Conservation (phyloP, 2,888 invertebrate genomes). For the Liposcelis brunnea region DNA sequence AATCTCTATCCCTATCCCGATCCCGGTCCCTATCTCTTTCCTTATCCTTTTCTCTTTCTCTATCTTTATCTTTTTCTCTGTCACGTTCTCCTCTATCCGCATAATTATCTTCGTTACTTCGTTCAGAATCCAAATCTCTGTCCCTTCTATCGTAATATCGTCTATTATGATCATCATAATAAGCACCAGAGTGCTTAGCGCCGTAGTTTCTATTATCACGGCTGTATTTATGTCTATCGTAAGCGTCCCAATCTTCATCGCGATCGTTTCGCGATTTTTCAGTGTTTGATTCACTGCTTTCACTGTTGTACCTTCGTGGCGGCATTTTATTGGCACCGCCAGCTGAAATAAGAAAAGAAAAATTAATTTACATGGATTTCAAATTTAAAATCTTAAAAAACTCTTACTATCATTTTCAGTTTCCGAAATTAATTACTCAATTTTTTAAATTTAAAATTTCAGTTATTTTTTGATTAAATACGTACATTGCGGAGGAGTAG, state of each 20-base stretch:
- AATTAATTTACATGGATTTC: too few relatives aligned
- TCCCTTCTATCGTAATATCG: constrained; percentile 15
- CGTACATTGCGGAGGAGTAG: too few relatives aligned
- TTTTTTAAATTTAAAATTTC: too few relatives aligned
- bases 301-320: too few relatives aligned
- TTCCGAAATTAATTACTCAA: too few relatives aligned
- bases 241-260: constrained; percentile 10
- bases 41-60: constrained; percentile 20
- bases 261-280: constrained; percentile 20
- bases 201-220: constrained; percentile 21
- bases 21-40: constrained; percentile 14
- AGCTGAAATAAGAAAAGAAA: too few relatives aligned
- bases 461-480: too few relatives aligned
- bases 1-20: not conserved
- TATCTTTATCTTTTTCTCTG: constrained; percentile 24
- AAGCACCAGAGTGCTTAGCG: constrained; percentile 12
- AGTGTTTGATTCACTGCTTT: constrained; percentile 8
- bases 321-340: too few relatives aligned
- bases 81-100: constrained; percentile 19
- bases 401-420: too few relatives aligned
- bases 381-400: too few relatives aligned
- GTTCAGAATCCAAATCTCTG: constrained; percentile 6
- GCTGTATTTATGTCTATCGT: constrained; percentile 21
- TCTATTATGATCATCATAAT: constrained; percentile 20
- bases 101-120: constrained; percentile 1